These are phyloP conservation scores for Agapetus fuscipes DNA, from an alignment of 2,888 invertebrate genomes.

Conservation along the genomic window DNA sequence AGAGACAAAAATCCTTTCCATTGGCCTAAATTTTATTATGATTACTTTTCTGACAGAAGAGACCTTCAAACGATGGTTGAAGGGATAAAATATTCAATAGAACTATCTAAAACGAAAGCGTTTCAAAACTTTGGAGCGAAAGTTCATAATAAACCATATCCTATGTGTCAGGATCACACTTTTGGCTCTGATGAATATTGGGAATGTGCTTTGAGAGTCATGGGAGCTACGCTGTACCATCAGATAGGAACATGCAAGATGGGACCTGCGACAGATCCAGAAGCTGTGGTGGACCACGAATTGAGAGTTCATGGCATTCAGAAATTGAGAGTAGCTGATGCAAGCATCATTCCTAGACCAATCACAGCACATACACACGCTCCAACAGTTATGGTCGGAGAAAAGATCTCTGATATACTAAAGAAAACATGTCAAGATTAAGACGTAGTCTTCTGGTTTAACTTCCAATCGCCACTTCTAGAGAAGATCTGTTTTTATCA, in stretches of 20 bases:
- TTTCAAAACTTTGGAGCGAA: slow-evolving; percentile 49
- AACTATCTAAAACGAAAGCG: slow-evolving; percentile 46
- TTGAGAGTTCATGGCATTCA: slow-evolving; percentile 51
- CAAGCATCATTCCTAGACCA: slow-evolving; percentile 56
- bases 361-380: slow-evolving; percentile 60
- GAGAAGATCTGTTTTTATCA: no score
- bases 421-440: slow-evolving; percentile 44
- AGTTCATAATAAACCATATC: slow-evolving; percentile 41
- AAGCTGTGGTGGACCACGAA: slow-evolving; percentile 54
- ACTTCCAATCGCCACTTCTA: no score
- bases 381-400: slow-evolving; percentile 60
- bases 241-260: slow-evolving; percentile 62
- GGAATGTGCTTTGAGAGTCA: slow-evolving; percentile 54
- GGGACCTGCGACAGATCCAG: slow-evolving; percentile 53
- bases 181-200: slow-evolving; percentile 59
- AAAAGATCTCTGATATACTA: slow-evolving; percentile 60
- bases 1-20: slow-evolving; percentile 63
- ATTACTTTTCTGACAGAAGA: slow-evolving; percentile 60
- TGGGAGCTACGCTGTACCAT: slow-evolving; percentile 54
- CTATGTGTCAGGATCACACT: slow-evolving; percentile 38
- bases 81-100: slow-evolving; percentile 52
- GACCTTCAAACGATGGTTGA: slow-evolving; percentile 52
- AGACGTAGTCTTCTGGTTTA: no score
- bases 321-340: slow-evolving; percentile 54
- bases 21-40: slow-evolving; percentile 69